Base-by-base conservation (phyloP, 2,797 vertebrate genomes). In the Lagorchestes hirsutus region DNA sequence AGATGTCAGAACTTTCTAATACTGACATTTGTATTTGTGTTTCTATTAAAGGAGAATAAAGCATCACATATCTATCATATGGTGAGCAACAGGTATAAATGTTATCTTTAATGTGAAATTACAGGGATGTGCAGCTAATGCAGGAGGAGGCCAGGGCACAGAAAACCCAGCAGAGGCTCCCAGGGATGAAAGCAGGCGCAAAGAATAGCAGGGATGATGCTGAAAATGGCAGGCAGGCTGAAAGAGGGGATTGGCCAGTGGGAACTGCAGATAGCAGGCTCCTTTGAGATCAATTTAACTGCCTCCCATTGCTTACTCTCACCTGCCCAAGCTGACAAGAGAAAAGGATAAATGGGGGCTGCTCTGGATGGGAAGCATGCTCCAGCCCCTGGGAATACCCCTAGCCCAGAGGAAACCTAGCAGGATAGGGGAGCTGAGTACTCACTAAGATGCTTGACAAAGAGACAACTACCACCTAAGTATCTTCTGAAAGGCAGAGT, bases 81-180 rank as follows among this genome's bases (percentile, higher is more conserved):
- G 96, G 58, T 93, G 93, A n/a, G 94, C 29, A 96, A 54, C 0
- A 90, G 34, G 14, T 92, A 9, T 91, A 95, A 50, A 93, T 67
- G 16, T 91, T 54, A 96, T 54, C 92, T 95, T 95, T 29, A 22
- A 90, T 31, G 27, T 34, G 93, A 93, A 55, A 55, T n/a, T 93
- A 92, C 74, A 96, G 91, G 74, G 18, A 93, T 50, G 52, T 55
- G 52, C 54, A 94, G 0, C 0, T 40, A 27, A 46, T 9, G 24
- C 93, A 52, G 55, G 62, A 31, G 14, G 59, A 18, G 22, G 62
- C 92, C 46, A 10, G 90, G 90, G 27, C 0, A 95, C n/a, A 95
- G 11, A 46, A 96, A 95, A 97, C 96, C 3, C 0, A 29, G 67
- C 55, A 59, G 87, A 29, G 5, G 8, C 57, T 92, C 54, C 55